Conservation (phyloP, 1,140 invertebrate species). For the Brachionus manjavacas region DNA sequence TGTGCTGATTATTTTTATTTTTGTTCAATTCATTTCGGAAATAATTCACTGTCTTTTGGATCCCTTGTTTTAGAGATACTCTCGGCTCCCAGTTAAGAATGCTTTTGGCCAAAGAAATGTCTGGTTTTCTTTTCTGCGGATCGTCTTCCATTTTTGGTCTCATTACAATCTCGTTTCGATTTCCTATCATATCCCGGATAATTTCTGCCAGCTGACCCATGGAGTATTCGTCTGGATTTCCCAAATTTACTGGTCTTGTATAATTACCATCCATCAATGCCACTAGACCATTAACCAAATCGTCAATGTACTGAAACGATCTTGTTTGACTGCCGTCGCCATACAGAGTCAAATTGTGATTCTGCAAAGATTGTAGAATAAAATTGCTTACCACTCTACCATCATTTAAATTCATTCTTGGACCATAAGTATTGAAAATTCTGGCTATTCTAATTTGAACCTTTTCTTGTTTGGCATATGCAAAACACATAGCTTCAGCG, state of each 20-base stretch:
- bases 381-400: constrained; percentile 98
- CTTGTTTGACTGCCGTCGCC: constrained; percentile 91
- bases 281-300: constrained; percentile 90
- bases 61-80: constrained; percentile 71
- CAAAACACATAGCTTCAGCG: constrained; percentile 90
- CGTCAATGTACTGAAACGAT: constrained; percentile 95
- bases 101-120: constrained; percentile 79
- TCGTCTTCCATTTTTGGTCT: constrained; percentile 81
- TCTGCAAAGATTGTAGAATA: constrained; percentile 88
- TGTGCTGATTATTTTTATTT: constrained; percentile 23
- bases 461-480: constrained; percentile 74
- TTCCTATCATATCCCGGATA: constrained; percentile 69
- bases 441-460: constrained; percentile 88
- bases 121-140: constrained; percentile 83
- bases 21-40: constrained; percentile 70
- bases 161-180: neutral
- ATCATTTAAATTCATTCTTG: constrained; percentile 98
- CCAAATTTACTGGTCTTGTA: constrained; percentile 85
- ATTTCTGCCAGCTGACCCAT: constrained; percentile 91
- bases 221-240: constrained; percentile 94
- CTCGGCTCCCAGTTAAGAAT: constrained; percentile 89
- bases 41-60: constrained; percentile 82
- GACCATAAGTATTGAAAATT: constrained; percentile 99
- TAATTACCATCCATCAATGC: constrained; percentile 89
- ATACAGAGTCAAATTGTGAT: constrained; percentile 91